phyloP scores from a whole-genome alignment of 2,888 invertebrate species.

The Cacoxenus indagator region DNA sequence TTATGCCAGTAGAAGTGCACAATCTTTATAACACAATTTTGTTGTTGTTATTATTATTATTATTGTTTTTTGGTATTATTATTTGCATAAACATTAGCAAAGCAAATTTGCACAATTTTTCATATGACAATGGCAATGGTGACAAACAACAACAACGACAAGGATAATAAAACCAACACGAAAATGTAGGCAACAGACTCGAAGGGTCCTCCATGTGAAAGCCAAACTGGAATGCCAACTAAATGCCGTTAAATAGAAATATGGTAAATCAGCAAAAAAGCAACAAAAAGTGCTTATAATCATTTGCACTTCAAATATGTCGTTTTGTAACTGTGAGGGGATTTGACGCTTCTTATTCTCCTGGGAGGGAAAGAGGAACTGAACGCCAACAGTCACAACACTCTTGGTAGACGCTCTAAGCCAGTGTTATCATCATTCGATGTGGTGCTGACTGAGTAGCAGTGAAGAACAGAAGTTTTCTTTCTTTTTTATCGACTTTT shows the following conservation, averaged over 20 bases:
- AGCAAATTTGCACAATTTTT: conserved; percentile 62
- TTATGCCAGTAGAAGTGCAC: not conserved
- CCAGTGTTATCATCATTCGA: not conserved
- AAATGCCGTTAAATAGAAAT: conserved; percentile 39
- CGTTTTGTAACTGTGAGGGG: not conserved
- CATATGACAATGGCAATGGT: conserved; percentile 14
- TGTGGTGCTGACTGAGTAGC: not conserved
- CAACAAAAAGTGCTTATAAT: conserved; percentile 58
- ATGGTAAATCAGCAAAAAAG: conserved; percentile 60
- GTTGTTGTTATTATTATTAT: no score
- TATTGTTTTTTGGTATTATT: conserved; percentile 32
- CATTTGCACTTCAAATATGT: conserved; percentile 40
- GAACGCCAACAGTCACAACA: not conserved
- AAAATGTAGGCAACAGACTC: conserved; percentile 39
- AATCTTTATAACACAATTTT: conserved; percentile 43
- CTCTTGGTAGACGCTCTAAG: not conserved
- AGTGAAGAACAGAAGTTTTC: not conserved
- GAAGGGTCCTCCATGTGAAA: conserved; percentile 26
- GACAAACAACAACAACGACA: conserved; percentile 16
- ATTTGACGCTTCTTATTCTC: not conserved
- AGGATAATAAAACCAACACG: conserved; percentile 44
- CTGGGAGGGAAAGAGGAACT: not conserved
- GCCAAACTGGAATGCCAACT: conserved; percentile 13
- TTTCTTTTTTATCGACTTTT: conserved; percentile 32
- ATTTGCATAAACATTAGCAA: conserved; percentile 65